Percentiles rank a stretch among this genome's conserved stretches.
These are phyloP conservation scores for Volucella zonaria DNA, from an alignment of 2,888 invertebrate species.

Conservation along the genomic window DNA sequence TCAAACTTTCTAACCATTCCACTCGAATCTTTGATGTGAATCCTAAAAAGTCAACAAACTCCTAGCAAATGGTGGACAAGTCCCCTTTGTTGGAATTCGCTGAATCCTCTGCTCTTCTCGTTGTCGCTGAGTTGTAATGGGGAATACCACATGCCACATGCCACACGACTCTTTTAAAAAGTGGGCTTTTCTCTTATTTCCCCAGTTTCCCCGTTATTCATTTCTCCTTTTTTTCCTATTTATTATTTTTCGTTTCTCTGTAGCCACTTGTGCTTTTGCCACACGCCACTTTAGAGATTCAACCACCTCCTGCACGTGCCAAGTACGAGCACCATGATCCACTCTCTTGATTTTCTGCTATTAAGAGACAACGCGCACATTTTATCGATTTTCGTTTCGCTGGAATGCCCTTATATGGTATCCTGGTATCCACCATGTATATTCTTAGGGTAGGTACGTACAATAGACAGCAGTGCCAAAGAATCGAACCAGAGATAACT, in stretches of 20 bases:
- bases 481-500: conserved; percentile 12
- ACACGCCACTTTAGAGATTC: too few species aligned
- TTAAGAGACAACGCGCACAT: conserved; percentile 53
- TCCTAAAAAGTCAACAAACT: conserved; percentile 55
- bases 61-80: conserved; percentile 10
- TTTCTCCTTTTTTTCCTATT: too few species aligned
- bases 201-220: not conserved
- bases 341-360: conserved; percentile 19
- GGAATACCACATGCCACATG: not conserved
- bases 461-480: conserved; percentile 9
- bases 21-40: not conserved
- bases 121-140: conserved; percentile 52
- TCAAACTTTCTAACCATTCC: conserved; percentile 4
- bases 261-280: too few species aligned
- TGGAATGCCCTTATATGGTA: conserved; percentile 72
- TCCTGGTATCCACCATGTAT: conserved; percentile 34
- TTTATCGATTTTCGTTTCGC: conserved; percentile 67
- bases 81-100: conserved; percentile 1
- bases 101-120: conserved; percentile 14
- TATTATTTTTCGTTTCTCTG: too few species aligned
- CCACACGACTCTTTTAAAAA: conserved; percentile 25
- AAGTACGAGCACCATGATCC: not conserved
- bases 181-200: conserved; percentile 28
- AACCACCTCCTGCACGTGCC: not conserved
- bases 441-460: conserved; percentile 68